Conservation (phyloP, 2,797 vertebrate genomes). For the Argyrosomus regius region DNA sequence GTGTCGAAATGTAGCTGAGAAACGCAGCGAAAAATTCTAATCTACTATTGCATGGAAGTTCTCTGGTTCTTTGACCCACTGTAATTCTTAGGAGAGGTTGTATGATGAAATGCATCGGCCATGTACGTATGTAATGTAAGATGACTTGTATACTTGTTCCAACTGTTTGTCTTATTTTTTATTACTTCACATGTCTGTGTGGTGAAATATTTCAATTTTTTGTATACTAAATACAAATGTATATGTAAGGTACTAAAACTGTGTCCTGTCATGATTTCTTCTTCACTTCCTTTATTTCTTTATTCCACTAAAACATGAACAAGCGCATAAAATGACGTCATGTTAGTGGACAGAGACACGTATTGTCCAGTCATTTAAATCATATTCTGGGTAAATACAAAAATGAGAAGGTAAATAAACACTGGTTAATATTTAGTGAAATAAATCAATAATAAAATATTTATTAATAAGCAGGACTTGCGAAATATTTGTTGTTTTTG, state of each 20-base stretch:
- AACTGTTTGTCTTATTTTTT: constrained; percentile 84
- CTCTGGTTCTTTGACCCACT: constrained; percentile 79
- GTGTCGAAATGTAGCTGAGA: constrained; percentile 78
- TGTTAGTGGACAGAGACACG: background rate
- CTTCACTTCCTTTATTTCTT: background rate
- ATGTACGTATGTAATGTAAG: constrained; percentile 84
- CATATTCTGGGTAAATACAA: background rate
- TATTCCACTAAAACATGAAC: background rate
- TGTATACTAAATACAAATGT: constrained; percentile 87
- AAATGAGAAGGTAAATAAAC: background rate
- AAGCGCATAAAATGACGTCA: background rate
- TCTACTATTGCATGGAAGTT: constrained; percentile 84
- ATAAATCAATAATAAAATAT: no score
- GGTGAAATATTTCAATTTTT: constrained; percentile 85
- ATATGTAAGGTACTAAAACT: constrained; percentile 73
- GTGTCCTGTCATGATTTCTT: constrained; percentile 51
- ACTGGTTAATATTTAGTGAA: background rate
- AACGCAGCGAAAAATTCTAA: constrained; percentile 70
- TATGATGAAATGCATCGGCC: constrained; percentile 80
- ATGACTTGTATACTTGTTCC: constrained; percentile 83
- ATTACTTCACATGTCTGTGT: constrained; percentile 84
- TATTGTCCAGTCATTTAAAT: background rate
- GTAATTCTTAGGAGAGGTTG: constrained; percentile 80
- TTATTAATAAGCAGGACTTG: no score
- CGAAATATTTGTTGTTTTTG: no score